Base-by-base conservation (phyloP, 2,797 vertebrate species). In the Tangara arthus region DNA sequence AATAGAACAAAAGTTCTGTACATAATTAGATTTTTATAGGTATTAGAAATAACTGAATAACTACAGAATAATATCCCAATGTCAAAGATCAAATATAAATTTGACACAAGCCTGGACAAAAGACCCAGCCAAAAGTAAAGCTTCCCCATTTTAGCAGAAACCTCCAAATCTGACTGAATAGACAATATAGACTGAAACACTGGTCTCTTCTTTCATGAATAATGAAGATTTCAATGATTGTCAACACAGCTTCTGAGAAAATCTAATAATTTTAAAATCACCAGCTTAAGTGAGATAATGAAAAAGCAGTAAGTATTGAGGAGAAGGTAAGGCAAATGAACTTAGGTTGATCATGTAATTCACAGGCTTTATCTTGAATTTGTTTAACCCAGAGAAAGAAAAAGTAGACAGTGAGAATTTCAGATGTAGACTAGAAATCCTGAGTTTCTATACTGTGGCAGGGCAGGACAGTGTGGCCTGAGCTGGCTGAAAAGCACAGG, bases 381-480 rank as follows among this genome's bases (percentile, higher is more conserved):
- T 46, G 11, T 79, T 92, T 30, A 78, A 23, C 2, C 8, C 24
- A 32, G 9, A 73, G 27, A 41, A 79, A 39, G 16, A 9, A 59
- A 70, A 64, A 70, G 3, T 4, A 53, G 44, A 72, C 14, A 32
- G 47, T 23, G 4, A 73, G 39, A 68, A 70, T 27, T 78, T 81
- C 12, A 49, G 27, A 26, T 27, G 11, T 12, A n/a, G 46, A 39
- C 22, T 47, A 41, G 50, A 78, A 83, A 83, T 4, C 56, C 22
- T 0, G 3, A 26, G 13, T 47, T 47, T 83, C 37, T 59, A 0
- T 20, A 9, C 3, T 10, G 30, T 0, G 1, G 57, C 46, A 79
- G 21, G 1, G 6, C 18, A 41, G 39, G 37, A 49, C 41, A 44
- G 10, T 30, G 3, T 3, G 70, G 6, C 6, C 56, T 47, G 28